Conservation (phyloP, 92 coral and sea anemone species). For the Palythoa heliodiscus region DNA sequence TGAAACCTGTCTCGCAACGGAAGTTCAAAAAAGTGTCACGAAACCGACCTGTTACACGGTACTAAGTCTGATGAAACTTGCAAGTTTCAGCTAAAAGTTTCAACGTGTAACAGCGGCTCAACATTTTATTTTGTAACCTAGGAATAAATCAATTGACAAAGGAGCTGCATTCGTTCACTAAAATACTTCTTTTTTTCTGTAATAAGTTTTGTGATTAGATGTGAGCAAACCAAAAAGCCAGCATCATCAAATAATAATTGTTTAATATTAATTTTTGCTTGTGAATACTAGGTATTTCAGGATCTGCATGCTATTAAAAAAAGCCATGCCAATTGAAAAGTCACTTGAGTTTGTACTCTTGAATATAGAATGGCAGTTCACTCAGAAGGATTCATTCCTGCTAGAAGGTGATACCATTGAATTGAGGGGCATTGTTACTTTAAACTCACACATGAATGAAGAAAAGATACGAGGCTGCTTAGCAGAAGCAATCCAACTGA, state of each 20-base stretch:
- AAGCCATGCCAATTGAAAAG: conserved; percentile 33
- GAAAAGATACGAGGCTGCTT: conserved; percentile 30
- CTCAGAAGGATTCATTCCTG: conserved; percentile 10
- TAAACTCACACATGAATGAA: conserved; percentile 37
- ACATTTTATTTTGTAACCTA: no score
- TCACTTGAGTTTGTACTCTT: conserved; percentile 20
- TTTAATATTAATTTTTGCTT: conserved; percentile 2
- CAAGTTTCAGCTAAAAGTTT: no score
- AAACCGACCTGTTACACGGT: no score
- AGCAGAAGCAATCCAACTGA: conserved; percentile 15
- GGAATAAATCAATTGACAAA: no score
- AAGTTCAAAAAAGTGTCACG: no score
- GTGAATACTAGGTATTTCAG: conserved; percentile 27
- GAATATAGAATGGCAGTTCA: conserved; percentile 17
- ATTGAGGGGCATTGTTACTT: conserved; percentile 30
- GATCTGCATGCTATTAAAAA: conserved; percentile 5
- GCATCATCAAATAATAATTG: no score
- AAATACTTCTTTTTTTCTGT: no score
- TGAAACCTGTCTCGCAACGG: no score
- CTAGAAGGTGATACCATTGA: conserved; percentile 27
- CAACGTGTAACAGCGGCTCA: no score
- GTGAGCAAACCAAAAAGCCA: neutral
- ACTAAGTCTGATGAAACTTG: no score
- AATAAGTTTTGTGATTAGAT: no score
- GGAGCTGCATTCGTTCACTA: no score